Percentiles rank a stretch among this genome's conserved stretches.
Conservation (phyloP, 2,797 vertebrate genomes). For the Leptatherina wallacei region DNA sequence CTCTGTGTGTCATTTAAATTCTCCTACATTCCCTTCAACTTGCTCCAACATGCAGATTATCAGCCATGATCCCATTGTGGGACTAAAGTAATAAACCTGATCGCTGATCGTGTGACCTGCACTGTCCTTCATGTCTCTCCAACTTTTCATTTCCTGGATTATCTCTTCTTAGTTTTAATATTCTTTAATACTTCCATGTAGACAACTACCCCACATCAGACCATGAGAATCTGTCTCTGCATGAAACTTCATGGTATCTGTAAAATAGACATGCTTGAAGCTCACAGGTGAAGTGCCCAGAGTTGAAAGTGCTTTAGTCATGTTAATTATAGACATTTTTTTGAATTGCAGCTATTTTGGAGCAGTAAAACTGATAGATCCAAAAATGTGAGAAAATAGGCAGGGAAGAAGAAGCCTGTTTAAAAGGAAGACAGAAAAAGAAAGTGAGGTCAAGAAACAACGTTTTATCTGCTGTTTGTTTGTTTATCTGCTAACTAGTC, state of each 20-base stretch:
- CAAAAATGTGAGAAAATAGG: slow-evolving; percentile 26
- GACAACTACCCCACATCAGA: slow-evolving; percentile 31
- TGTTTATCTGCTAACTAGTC: too few relatives aligned
- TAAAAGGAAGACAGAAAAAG: not conserved
- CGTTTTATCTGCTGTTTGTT: slow-evolving; percentile 16
- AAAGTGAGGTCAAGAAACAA: not conserved
- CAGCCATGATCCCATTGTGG: slow-evolving; percentile 42
- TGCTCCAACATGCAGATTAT: slow-evolving; percentile 32
- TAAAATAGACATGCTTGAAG: slow-evolving; percentile 15
- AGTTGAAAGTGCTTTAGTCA: slow-evolving; percentile 44
- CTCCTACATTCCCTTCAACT: slow-evolving; percentile 27
- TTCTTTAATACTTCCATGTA: slow-evolving; percentile 34
- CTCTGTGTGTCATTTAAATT: slow-evolving; percentile 27
- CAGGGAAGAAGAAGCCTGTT: slow-evolving; percentile 1
- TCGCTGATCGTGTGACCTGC: slow-evolving; percentile 47
- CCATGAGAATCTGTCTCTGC: slow-evolving; percentile 50
- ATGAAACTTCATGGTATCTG: slow-evolving; percentile 24
- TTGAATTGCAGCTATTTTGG: slow-evolving; percentile 41
- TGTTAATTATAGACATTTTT: slow-evolving; percentile 43
- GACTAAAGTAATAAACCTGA: slow-evolving; percentile 48
- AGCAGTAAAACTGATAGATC: slow-evolving; percentile 23
- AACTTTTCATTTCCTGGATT: slow-evolving; percentile 74
- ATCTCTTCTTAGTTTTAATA: slow-evolving; percentile 55
- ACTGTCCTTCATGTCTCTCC: slow-evolving; percentile 28
- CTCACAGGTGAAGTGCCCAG: slow-evolving; percentile 14